These are phyloP conservation scores for Drosophila acutilabella DNA, from an alignment of 2,888 invertebrate species.

Conservation along the genomic window DNA sequence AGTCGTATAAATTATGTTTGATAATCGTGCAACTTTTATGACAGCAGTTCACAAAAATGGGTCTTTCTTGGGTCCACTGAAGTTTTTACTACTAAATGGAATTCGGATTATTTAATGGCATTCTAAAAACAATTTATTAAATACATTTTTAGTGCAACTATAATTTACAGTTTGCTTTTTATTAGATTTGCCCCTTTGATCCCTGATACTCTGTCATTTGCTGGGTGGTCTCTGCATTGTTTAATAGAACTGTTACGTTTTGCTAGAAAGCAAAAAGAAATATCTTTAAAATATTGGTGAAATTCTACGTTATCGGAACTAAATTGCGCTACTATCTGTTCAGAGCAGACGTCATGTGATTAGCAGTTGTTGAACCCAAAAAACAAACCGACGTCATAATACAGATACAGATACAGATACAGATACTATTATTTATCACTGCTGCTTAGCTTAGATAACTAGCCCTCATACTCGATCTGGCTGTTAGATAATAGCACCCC, in stretches of 20 bases:
- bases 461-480: conserved; percentile 12
- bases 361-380: conserved; percentile 76
- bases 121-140: conserved; percentile 28
- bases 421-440: background rate
- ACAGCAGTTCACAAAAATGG: conserved; percentile 17
- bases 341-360: conserved; percentile 54
- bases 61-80: conserved; percentile 11
- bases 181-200: conserved; percentile 14
- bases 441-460: conserved; percentile 48
- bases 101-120: conserved; percentile 32
- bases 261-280: no score
- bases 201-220: conserved; percentile 6
- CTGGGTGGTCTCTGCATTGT: background rate
- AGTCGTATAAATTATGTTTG: conserved; percentile 20
- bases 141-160: conserved; percentile 14
- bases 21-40: conserved; percentile 37
- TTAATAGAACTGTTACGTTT: no score
- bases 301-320: background rate
- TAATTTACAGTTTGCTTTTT: conserved; percentile 20
- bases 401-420: conserved; percentile 22
- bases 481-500: conserved; percentile 64
- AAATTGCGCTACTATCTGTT: conserved; percentile 27
- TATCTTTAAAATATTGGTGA: no score
- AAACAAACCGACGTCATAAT: conserved; percentile 49
- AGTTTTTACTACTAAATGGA: conserved; percentile 23